Evolutionary conservation across 2,888 invertebrate species (phyloP), one percentile per base, ranked within the genome.

Genomic region (Celastrina argiolus): DNA sequence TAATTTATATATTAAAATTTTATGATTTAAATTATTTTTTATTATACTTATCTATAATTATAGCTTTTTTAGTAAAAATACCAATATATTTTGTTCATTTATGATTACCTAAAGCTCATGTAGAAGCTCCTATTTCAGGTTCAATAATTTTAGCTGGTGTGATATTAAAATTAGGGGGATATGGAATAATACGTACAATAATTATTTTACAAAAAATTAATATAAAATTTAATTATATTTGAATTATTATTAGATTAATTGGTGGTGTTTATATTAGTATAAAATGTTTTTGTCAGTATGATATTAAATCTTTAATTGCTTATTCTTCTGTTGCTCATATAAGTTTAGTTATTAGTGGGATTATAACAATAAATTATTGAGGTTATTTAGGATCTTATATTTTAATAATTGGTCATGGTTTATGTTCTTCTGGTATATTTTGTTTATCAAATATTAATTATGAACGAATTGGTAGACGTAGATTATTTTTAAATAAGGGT

Each of bases 281-380:
- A 76, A 87, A 94, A 73, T 94, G 94, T 93, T 88, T 95, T 81
- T 92, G 92, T 71, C 94, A 65, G 26, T 28, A 56, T 66, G 95
- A 95, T 92, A 89, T 95, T 82, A 95, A 95, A 75, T 89, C 93
- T 72, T 92, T 95, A 88, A 93, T 95, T 92, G 95, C 95, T 81
- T 95, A 95, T 90, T 95, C 94, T 73, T 95, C 95, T 42, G 93
- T 95, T 0, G 92, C 93, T 73, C 95, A 95, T 91, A 95, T 95
- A 85, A 91, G 93, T 8, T 75, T 95, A 76, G 92, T 94, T 26
- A 86, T 94, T 81, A 75, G 89, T 0, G 92, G 93, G 0, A 79
- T 94, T 80, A 86, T 93, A 91, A 91, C 92, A 65, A 82, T 93
- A 80, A 91, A 80, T 82, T 88, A 87, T 84, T 92, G 91, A 68